Base-by-base conservation (phyloP, 2,113 vertebrate species). In the Pithys albifrons region DNA sequence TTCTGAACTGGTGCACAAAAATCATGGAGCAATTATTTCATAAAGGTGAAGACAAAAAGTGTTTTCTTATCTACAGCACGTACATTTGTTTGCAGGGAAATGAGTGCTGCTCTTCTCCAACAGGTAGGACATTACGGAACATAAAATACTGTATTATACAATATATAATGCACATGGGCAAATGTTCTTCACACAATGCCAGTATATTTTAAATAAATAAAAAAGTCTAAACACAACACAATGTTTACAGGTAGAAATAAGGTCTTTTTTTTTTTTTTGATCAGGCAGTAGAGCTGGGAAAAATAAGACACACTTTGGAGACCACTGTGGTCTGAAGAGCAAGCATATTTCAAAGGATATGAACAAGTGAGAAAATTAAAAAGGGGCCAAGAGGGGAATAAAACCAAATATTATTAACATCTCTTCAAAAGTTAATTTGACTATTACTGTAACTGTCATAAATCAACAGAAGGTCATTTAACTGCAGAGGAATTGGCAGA, bases 361-460 rank as follows among this genome's bases (percentile, higher is more conserved):
- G n/a, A 75, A 79, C 23, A 74, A 77, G 4, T 41, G 11, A 55
- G 39, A 76, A 79, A 88, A 76, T 49, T 46, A 72, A 41, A 57
- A 69, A 62, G 5, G 8, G 12, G 18, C 0, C 3, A 28, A 14
- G 10, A 6, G 7, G 2, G 6, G 9, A 25, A 64, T 54, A 59
- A 64, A 88, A 62, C 0, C 14, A 91, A 84, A 18, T 33, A 83
- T 39, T 49, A 65, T 24, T 11, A 83, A 22, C 35, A 48, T 14
- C 2, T 72, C 66, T 58, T 84, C 28, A 52, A 31, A 95, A 90
- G 23, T 54, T 74, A 28, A n/a, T 57, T 71, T 89, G 67, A 15
- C 15, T 78, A 72, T 67, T 22, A 61, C 12, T 7, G 7, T 57
- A 51, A 13, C 17, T 41, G 22, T 51, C 22, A 86, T 64, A 72